phyloP scores from a whole-genome alignment of 2,797 vertebrate species.

The Propithecus deckenii region DNA sequence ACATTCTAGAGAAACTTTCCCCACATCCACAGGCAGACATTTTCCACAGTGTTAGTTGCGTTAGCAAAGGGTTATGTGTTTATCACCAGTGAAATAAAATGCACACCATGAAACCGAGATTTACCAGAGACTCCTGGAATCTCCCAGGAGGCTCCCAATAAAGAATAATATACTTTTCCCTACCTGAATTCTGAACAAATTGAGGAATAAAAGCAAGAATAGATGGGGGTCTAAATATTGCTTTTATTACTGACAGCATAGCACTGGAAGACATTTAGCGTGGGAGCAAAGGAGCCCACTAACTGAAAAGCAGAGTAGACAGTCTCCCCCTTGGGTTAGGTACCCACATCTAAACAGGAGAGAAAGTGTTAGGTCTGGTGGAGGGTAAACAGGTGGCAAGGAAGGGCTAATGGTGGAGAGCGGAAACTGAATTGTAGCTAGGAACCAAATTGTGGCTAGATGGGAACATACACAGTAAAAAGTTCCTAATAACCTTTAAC shows the following conservation, averaged over 20 bases:
- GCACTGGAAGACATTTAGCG: not conserved
- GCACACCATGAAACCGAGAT: not conserved
- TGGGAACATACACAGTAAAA: no score
- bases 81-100: not conserved
- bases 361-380: not conserved
- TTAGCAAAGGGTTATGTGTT: not conserved
- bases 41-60: not conserved
- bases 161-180: not conserved
- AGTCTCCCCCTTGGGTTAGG: not conserved
- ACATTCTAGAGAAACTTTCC: not conserved
- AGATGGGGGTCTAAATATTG: not conserved
- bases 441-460: no score
- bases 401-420: no score
- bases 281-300: not conserved
- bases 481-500: no score
- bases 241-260: not conserved
- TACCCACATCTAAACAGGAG: not conserved
- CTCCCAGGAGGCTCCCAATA: not conserved
- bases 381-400: no score
- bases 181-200: conserved; percentile 4
- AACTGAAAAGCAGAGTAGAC: not conserved
- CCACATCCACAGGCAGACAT: not conserved
- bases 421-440: no score
- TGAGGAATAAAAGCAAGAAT: not conserved
- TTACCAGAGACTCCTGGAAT: not conserved